Evolutionary conservation across 2,797 vertebrate species (phyloP).

Genomic region (Danio albolineatus): DNA sequence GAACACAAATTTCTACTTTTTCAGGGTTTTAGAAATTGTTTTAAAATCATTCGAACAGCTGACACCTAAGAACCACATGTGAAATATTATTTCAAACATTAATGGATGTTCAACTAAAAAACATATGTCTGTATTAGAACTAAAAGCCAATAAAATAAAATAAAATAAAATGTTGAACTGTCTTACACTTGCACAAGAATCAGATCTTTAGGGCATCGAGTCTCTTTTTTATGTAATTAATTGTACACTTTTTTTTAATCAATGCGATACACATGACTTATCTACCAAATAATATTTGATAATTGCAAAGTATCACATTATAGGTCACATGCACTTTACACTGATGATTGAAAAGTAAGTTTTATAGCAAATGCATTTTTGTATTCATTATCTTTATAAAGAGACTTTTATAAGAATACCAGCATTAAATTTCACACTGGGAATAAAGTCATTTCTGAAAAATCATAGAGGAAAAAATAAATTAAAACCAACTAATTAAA

Average conservation of each 20-base stretch:
- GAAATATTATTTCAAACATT: slow-evolving; percentile 25
- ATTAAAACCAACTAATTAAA: slow-evolving; percentile 33
- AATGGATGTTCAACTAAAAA: slow-evolving; percentile 30
- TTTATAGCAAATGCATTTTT: slow-evolving; percentile 8
- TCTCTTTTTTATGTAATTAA: slow-evolving; percentile 17
- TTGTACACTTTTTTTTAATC: slow-evolving; percentile 19
- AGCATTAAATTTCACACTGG: neutral
- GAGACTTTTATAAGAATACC: neutral
- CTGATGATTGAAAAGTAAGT: neutral
- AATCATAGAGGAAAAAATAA: neutral
- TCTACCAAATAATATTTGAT: slow-evolving; percentile 18
- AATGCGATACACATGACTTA: slow-evolving; percentile 37
- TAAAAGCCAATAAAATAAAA: slow-evolving; percentile 31
- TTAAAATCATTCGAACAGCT: slow-evolving; percentile 43
- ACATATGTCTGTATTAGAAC: slow-evolving; percentile 17
- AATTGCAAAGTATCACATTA: slow-evolving; percentile 25
- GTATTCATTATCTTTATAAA: slow-evolving; percentile 18
- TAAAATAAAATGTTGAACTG: slow-evolving; percentile 31
- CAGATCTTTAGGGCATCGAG: slow-evolving; percentile 15
- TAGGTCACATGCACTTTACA: slow-evolving; percentile 46
- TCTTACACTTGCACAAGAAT: slow-evolving; percentile 27
- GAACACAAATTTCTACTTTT: slow-evolving; percentile 19
- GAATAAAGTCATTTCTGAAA: neutral
- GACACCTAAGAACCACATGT: slow-evolving; percentile 31
- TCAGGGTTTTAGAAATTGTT: slow-evolving; percentile 22